Conservation (phyloP, 2,113 vertebrate genomes). For the Mesembrinibis cayennensis region DNA sequence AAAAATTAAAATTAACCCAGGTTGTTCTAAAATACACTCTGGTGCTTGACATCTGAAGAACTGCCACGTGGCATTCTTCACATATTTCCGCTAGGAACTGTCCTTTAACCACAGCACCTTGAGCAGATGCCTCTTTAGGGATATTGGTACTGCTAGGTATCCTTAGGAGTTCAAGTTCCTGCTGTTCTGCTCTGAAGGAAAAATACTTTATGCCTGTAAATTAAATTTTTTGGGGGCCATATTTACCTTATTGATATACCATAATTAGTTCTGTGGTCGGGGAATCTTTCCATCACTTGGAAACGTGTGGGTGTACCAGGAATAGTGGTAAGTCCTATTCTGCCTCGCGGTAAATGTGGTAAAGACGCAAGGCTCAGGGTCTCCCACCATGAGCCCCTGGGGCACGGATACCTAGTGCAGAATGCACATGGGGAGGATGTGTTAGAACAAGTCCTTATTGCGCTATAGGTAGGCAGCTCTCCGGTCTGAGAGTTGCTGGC, state of each 20-base stretch:
- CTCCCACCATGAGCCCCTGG: background rate
- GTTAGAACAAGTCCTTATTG: background rate
- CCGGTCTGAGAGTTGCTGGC: background rate
- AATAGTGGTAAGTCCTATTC: background rate
- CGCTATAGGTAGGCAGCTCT: background rate
- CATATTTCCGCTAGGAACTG: background rate
- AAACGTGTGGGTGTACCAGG: rapidly evolving
- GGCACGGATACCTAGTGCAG: rapidly evolving
- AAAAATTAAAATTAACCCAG: background rate
- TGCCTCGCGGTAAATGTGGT: background rate
- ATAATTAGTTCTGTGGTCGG: background rate
- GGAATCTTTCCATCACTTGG: background rate
- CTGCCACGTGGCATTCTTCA: background rate
- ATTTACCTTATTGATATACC: background rate
- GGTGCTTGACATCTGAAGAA: background rate
- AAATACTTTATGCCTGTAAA: background rate
- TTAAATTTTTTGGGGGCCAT: background rate
- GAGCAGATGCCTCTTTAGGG: background rate
- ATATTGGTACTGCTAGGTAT: background rate
- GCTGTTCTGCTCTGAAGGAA: background rate
- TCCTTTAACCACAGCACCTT: background rate
- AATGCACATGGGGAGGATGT: background rate
- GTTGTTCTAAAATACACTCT: background rate
- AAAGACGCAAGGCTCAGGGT: background rate
- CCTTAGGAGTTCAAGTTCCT: background rate